phyloP scores from a whole-genome alignment of 2,113 vertebrate species.

The Rostratula benghalensis region DNA sequence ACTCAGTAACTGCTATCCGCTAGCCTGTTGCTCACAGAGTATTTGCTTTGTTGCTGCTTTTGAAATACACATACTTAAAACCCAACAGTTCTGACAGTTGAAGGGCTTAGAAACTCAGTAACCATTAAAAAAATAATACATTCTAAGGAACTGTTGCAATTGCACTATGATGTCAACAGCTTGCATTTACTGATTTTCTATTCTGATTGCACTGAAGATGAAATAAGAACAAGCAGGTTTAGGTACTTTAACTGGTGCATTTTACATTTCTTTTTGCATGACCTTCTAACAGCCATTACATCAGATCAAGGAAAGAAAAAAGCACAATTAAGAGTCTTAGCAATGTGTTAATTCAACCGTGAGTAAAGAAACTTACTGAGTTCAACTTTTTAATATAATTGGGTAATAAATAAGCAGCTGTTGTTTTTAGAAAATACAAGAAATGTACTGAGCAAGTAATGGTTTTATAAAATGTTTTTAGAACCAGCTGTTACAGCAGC shows the following conservation, averaged over 20 bases:
- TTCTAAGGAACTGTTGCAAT: background rate
- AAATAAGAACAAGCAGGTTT: background rate
- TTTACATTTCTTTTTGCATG: constrained; percentile 1
- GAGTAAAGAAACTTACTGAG: background rate
- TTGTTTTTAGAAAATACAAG: background rate
- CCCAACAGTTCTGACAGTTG: background rate
- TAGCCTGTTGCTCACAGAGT: background rate
- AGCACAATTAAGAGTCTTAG: background rate
- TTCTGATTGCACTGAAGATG: background rate
- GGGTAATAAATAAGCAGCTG: constrained; percentile 48
- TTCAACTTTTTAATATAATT: constrained; percentile 37
- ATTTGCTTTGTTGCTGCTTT: background rate
- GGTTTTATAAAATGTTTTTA: background rate
- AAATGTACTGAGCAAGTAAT: background rate
- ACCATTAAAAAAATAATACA: background rate
- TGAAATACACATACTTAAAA: background rate
- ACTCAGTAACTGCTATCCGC: background rate
- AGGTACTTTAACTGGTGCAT: background rate
- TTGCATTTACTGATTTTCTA: background rate
- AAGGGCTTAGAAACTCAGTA: background rate
- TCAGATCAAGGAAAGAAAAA: background rate
- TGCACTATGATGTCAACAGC: background rate
- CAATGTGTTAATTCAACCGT: constrained; percentile 28
- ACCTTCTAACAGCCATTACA: constrained; percentile 43
- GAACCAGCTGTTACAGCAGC: background rate